Base-by-base conservation (phyloP, 2,797 vertebrate species). In the Pipistrellus pygmaeus region DNA sequence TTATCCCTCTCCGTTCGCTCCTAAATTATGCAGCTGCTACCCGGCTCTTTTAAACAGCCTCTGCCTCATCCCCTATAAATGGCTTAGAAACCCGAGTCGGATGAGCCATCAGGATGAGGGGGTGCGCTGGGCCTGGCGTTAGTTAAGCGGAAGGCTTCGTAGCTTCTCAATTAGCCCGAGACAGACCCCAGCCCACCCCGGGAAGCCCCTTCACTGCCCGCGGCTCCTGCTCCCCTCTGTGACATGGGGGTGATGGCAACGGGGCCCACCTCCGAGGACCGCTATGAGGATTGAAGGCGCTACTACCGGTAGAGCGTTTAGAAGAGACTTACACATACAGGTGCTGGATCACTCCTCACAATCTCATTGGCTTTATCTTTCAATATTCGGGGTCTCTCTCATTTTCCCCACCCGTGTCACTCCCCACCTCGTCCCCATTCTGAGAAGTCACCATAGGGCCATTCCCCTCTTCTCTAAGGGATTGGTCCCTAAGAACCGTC, bases 1-100 rank as follows among this genome's bases (percentile, higher is more conserved):
- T 90, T 93, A 96, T 89, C 84, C 71, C 83, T 85, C 95, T 93
- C 80, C 27, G 76, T 96, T 94, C 95, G 95, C 93, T 82, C 95
- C 90, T 96, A 94, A 96, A 97, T 95, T 95, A 96, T 95, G 86
- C 92, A 97, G 91, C 95, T 84, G 72, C 96, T 87, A 85, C 89
- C 90, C 90, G 96, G 95, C 88, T 97, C 91, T 96, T 95, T 96
- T 89, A 95, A 96, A 92, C 71, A 93, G 88, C 86, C 81, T 95
- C 86, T 27, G 72, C 86, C 93, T 90, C 92, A 60, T 78, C 85
- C 86, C 86, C 96, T 92, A 94, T 75, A 86, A 95, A 96, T 87
- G 95, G 92, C 88, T 96, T 88, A 93, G 95, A 89, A 95, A 75
- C 88, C 51, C 72, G 87, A 84, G 90, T 81, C 95, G 89, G 95